Base-by-base conservation (phyloP, 2,888 invertebrate genomes). In the Allacma fusca region DNA sequence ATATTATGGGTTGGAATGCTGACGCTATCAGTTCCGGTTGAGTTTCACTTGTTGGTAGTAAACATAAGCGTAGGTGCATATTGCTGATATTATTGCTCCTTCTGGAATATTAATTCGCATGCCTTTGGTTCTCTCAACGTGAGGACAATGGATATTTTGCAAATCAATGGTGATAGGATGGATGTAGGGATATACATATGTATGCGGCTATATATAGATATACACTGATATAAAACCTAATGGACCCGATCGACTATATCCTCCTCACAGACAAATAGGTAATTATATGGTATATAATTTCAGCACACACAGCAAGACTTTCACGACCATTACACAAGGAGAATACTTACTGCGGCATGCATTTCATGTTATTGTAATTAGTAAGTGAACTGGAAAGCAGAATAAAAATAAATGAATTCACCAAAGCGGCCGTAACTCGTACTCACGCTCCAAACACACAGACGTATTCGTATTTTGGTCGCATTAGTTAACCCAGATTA, bases 401-500 rank as follows among this genome's bases (percentile, higher is more conserved):
- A 50, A 29, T 59, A 59, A 59, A 59, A 59, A 23, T 59, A 23
- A 59, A 59, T n/a, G 59, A 59, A 23, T 21, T 40, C 19, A n/a
- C n/a, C 12, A 13, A 23, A 59, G 59, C 59, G 19, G 19, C 59
- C 59, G 59, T 59, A 59, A 59, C 59, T 23, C 7, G 9, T 21
- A 7, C 19, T 5, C 19, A 7, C n/a, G 5, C n/a, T 7, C 59
- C n/a, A 7, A 7, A 59, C 7, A 21, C 59, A 59, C 23, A 23
- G 19, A 59, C 23, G n/a, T n/a, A 59, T 59, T 19, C 23, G 59
- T 59, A 59, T 21, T 23, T 59, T 59, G 19, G 26, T 16, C 23
- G 73, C 62, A 74, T 74, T 74, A 74, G 62, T 74, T 74, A 74
- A 62, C 73, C 73, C 26, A 74, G 73, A 74, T 74, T 40, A 40